A percentile compares a stretch with the other conserved stretches of the same genome.
Conservation (phyloP, 2,113 vertebrate genomes). For the Grus americana region DNA sequence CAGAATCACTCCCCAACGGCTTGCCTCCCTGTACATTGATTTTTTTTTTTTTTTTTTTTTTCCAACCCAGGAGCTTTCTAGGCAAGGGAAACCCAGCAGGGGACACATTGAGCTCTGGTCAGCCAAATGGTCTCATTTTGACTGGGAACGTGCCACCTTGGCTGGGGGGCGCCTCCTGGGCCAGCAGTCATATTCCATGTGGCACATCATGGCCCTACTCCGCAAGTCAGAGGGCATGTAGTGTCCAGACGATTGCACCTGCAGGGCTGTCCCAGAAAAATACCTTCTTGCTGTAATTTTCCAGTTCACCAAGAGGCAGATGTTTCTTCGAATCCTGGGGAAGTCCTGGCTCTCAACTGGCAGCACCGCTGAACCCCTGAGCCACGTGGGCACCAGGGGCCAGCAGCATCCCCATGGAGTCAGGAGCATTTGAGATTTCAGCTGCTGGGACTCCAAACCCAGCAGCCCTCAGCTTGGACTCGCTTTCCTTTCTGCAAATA, state of each 20-base stretch:
- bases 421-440: neutral
- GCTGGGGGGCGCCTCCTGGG: neutral
- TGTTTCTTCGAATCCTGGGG: accelerated
- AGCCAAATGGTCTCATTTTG: neutral
- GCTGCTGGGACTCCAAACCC: no score
- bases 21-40: neutral
- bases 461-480: neutral
- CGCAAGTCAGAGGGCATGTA: no score
- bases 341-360: neutral
- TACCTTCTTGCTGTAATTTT: neutral
- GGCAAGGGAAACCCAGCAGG: neutral
- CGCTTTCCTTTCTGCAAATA: neutral
- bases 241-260: neutral
- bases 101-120: neutral
- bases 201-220: neutral
- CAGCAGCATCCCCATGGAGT: no score
- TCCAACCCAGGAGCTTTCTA: neutral
- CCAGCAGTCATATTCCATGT: neutral
- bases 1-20: accelerated
- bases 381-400: neutral
- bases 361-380: accelerated
- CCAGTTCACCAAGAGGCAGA: neutral
- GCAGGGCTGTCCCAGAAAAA: neutral
- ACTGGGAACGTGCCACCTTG: neutral
- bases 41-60: neutral